Evolutionary conservation across 2,797 vertebrate genomes (phyloP), one percentile per base, ranked within the genome.

Genomic region (Ptychobarbus kaznakovi): DNA sequence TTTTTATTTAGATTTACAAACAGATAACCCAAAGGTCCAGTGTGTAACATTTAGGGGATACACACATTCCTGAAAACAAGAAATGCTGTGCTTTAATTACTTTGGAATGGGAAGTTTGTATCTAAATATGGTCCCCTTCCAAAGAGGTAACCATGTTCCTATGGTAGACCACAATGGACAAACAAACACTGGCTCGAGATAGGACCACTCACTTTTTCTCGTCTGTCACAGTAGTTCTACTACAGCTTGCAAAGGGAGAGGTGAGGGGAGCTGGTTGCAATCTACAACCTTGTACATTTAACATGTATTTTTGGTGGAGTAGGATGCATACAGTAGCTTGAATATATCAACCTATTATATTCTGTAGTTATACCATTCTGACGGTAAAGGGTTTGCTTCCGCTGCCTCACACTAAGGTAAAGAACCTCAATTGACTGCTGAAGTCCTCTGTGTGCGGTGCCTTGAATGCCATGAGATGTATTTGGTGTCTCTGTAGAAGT

Each of bases 321-420:
- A 73, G 42, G 42, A 3, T 76, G 74, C 74, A 76, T n/a, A 76
- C 49, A 76, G 28, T 56, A 22, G 28, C 49, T 38, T 76, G 32
- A 76, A 76, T 76, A 10, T 51, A 35, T 75, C 49, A 53, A 20
- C 9, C 73, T 35, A 75, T 53, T 75, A 53, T 35, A 66, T 18
- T 65, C 13, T 70, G 10, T 58, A 78, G 22, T 65, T 79, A 46
- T 65, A 65, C 40, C 77, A 79, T 79, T 79, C 40, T 77, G 74
- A 38, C 35, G 51, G 74, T 58, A 58, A 13, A 77, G 40, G n/a
- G 77, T 79, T 79, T 28, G 35, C 35, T 79, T 63, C 77, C 38
- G 40, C 22, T 79, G 77, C 61, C 61, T 80, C 58, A 80, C 42
- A 80, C 58, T 79, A 32, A 79, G 58, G 40, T 44, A 79, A 10